Conservation (phyloP, 2,797 vertebrate genomes). For the Miichthys miiuy region DNA sequence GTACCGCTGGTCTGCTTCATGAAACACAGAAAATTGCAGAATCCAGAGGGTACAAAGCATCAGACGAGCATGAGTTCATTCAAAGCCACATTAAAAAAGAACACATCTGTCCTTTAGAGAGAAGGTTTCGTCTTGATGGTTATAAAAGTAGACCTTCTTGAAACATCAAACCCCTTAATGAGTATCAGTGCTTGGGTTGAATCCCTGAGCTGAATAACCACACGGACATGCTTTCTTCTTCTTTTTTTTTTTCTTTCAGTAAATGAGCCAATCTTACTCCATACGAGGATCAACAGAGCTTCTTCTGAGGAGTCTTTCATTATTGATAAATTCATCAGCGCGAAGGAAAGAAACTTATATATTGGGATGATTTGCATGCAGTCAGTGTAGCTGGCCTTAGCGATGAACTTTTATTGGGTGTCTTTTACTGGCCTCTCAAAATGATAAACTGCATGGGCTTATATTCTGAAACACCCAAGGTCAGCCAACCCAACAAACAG, state of each 20-base stretch:
- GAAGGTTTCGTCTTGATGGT: conserved; percentile 31
- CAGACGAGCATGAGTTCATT: conserved; percentile 11
- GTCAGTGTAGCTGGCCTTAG: conserved; percentile 30
- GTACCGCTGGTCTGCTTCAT: not conserved
- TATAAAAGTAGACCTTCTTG: conserved; percentile 26
- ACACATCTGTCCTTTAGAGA: conserved; percentile 17
- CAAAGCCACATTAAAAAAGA: conserved; percentile 33
- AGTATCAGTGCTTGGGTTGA: conserved; percentile 28
- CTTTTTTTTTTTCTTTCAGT: conserved; percentile 8
- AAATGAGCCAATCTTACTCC: conserved; percentile 41
- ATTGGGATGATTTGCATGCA: conserved; percentile 50
- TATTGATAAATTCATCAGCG: conserved; percentile 58
- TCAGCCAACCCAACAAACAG: conserved; percentile 50
- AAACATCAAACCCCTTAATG: conserved; percentile 39
- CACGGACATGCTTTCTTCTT: conserved; percentile 8
- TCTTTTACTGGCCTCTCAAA: conserved; percentile 61
- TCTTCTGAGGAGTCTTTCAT: conserved; percentile 44
- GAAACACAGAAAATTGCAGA: not conserved
- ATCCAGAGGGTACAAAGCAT: conserved; percentile 1
- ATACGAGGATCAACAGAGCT: conserved; percentile 36
- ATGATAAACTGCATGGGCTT: conserved; percentile 50
- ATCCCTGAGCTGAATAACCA: conserved; percentile 27
- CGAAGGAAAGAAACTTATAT: conserved; percentile 13
- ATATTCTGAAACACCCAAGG: conserved; percentile 60
- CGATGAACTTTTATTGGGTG: conserved; percentile 59